Conservation (phyloP, 1,140 invertebrate species). For the Brachionus rubens region DNA sequence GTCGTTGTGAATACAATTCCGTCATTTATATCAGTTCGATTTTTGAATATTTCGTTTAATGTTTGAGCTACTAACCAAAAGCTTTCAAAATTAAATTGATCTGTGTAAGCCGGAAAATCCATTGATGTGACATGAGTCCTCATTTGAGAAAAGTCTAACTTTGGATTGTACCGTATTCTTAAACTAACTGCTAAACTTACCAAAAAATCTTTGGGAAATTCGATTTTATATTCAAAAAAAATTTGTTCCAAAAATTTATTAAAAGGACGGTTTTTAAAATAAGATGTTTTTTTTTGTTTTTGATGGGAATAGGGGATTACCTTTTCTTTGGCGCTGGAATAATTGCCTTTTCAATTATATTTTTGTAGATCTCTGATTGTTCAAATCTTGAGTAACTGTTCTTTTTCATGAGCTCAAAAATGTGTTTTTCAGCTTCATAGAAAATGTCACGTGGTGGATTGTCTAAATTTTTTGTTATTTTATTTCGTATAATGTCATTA, state of each 20-base stretch:
- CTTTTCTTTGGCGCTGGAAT: slow-evolving; percentile 84
- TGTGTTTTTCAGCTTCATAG: slow-evolving; percentile 88
- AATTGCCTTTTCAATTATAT: slow-evolving; percentile 72
- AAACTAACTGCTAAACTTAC: too few species aligned
- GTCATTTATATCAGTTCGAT: too few species aligned
- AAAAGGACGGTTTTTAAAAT: neutral
- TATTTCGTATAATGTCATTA: slow-evolving; percentile 37
- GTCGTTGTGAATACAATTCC: too few species aligned
- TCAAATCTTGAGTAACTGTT: slow-evolving; percentile 96
- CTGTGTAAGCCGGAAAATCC: too few species aligned
- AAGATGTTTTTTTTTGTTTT: neutral
- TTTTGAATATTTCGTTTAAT: too few species aligned
- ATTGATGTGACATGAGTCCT: too few species aligned
- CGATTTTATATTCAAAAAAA: neutral
- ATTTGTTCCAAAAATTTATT: neutral
- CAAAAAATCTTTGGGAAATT: too few species aligned
- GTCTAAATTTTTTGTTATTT: slow-evolving; percentile 26
- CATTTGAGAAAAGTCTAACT: too few species aligned
- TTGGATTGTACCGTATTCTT: too few species aligned
- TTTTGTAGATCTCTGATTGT: slow-evolving; percentile 88
- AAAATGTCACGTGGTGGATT: slow-evolving; percentile 69
- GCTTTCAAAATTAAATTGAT: too few species aligned
- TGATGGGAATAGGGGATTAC: too few species aligned
- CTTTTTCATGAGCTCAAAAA: slow-evolving; percentile 93
- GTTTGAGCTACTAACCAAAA: too few species aligned